Evolutionary conservation across 2,888 invertebrate species (phyloP).

Genomic region (Eubasilissa splendida): DNA sequence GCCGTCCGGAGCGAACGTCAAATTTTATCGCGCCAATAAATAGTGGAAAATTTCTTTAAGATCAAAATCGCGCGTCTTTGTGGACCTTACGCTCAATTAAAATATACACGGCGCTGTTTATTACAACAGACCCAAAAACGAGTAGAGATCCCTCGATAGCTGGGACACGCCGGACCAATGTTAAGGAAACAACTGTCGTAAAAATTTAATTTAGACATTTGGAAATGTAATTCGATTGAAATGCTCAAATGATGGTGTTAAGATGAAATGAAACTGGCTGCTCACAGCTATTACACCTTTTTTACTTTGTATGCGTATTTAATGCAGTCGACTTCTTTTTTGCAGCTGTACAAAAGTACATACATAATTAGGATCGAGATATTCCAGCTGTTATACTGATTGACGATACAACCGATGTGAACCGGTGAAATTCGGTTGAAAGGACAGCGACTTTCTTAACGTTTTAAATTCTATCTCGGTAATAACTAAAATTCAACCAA

Average conservation of each 20-base stretch:
- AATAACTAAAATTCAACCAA: no score
- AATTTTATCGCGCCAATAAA: conserved; percentile 50
- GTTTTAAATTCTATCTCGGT: no score
- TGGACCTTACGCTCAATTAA: conserved; percentile 39
- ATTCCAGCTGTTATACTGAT: no score
- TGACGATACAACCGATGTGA: no score
- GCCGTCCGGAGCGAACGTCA: conserved; percentile 39
- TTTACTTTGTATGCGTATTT: no score
- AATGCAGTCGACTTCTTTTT: no score
- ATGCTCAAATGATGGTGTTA: conserved; percentile 4
- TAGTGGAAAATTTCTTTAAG: conserved; percentile 43
- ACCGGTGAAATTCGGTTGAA: no score
- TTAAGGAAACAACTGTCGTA: conserved; percentile 34
- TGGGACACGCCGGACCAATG: background rate
- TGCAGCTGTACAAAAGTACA: no score
- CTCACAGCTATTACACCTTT: no score
- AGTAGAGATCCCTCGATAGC: conserved; percentile 29
- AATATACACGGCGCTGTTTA: conserved; percentile 45
- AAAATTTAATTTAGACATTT: conserved; percentile 46
- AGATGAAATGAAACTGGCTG: background rate
- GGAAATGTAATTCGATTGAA: conserved; percentile 24
- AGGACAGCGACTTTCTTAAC: no score
- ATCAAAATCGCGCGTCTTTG: conserved; percentile 40
- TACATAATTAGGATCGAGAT: no score
- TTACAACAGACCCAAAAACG: conserved; percentile 32